These are phyloP conservation scores for Nemoura dubitans DNA, from an alignment of 2,888 invertebrate species.

Conservation along the genomic window DNA sequence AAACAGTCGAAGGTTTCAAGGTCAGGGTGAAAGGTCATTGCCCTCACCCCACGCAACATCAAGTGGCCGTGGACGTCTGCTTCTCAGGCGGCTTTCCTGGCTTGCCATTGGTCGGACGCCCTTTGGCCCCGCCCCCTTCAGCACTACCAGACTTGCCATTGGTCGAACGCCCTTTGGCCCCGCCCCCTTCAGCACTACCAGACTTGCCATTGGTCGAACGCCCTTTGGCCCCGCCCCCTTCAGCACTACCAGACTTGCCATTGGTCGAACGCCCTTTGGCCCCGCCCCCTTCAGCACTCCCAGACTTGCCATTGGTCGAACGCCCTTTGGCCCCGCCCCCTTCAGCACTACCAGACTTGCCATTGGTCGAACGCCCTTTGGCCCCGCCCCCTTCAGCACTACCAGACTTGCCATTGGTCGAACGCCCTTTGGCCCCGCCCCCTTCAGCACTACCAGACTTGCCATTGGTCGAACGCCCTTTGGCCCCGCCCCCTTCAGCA, in stretches of 20 bases:
- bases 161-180: not conserved
- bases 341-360: too few species aligned
- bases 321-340: too few species aligned
- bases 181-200: not conserved
- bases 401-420: too few species aligned
- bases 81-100: conserved; percentile 38
- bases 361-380: not conserved
- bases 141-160: not conserved
- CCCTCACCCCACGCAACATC: conserved; percentile 50
- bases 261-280: not conserved
- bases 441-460: too few species aligned
- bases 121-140: too few species aligned
- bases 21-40: not conserved
- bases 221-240: too few species aligned
- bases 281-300: not conserved
- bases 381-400: too few species aligned
- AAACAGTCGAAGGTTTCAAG: too few species aligned
- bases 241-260: not conserved
- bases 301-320: too few species aligned
- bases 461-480: not conserved
- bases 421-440: too few species aligned
- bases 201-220: too few species aligned
- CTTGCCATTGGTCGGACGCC: not conserved
- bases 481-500: too few species aligned
- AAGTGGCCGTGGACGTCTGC: conserved; percentile 45